A percentile compares a stretch with the other conserved stretches of the same genome.
Evolutionary conservation across 2,888 invertebrate species (phyloP).

Genomic region (Psylliodes chrysocephalus): DNA sequence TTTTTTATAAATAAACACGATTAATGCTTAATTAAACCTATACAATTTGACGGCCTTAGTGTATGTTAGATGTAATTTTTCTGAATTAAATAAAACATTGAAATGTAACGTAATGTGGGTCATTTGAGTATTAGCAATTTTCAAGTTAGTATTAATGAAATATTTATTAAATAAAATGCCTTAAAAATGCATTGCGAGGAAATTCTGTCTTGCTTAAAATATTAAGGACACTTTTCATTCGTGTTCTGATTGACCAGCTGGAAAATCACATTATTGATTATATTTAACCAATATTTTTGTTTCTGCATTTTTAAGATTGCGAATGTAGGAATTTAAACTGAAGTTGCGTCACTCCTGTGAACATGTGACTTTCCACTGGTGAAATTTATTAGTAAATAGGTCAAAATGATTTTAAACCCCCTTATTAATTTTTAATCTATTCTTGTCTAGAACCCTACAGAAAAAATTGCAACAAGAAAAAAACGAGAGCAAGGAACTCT

Average conservation of each 20-base stretch:
- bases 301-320: too few relatives aligned
- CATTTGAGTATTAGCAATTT: not conserved
- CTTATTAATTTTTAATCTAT: not conserved
- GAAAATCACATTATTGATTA: too few relatives aligned
- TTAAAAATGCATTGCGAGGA: not conserved
- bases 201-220: too few relatives aligned
- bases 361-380: not conserved
- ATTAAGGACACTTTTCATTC: too few relatives aligned
- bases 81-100: not conserved
- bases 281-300: too few relatives aligned
- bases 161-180: not conserved
- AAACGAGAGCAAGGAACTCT: constrained; percentile 54
- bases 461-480: constrained; percentile 41
- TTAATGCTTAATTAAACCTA: constrained; percentile 6
- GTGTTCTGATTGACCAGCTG: too few relatives aligned
- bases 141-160: not conserved
- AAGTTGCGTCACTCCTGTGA: too few relatives aligned
- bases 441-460: constrained; percentile 9
- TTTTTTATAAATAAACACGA: not conserved
- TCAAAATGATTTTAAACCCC: not conserved
- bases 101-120: not conserved
- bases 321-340: too few relatives aligned
- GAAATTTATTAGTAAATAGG: not conserved
- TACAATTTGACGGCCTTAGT: constrained; percentile 17
- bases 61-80: constrained; percentile 14